These are phyloP conservation scores for Alexandromys fortis DNA, from an alignment of 2,113 vertebrate species.

Conservation along the genomic window DNA sequence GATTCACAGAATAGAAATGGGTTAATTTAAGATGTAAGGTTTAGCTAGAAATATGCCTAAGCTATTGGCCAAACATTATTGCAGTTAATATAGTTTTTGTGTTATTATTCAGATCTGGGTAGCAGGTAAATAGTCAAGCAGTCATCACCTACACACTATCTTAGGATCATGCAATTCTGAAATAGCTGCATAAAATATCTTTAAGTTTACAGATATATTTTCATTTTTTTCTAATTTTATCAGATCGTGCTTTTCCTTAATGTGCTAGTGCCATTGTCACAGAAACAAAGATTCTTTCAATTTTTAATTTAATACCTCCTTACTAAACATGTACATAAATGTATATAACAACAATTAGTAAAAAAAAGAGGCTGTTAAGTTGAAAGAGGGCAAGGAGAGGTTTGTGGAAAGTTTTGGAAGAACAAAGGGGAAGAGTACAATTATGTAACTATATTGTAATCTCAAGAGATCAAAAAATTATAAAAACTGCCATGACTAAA, in stretches of 20 bases:
- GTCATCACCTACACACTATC: neutral
- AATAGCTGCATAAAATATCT: neutral
- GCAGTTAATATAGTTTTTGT: no score
- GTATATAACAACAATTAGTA: neutral
- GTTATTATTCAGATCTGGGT: no score
- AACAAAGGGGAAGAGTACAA: neutral
- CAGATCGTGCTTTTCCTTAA: neutral
- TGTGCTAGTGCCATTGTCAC: neutral
- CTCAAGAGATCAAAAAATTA: neutral
- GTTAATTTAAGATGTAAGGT: no score
- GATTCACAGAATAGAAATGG: no score
- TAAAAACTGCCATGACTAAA: neutral
- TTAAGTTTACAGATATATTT: neutral
- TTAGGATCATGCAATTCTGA: neutral
- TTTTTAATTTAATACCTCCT: neutral
- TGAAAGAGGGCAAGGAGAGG: neutral
- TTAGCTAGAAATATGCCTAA: no score
- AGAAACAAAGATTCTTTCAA: neutral
- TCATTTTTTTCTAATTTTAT: neutral
- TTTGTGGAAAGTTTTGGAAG: neutral
- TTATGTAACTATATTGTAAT: neutral
- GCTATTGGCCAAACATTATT: no score
- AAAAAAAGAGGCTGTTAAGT: neutral
- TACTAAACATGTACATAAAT: neutral
- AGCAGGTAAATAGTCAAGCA: no score